Evolutionary conservation across 2,888 invertebrate genomes (phyloP).

Genomic region (Dorcus parallelipipedus): DNA sequence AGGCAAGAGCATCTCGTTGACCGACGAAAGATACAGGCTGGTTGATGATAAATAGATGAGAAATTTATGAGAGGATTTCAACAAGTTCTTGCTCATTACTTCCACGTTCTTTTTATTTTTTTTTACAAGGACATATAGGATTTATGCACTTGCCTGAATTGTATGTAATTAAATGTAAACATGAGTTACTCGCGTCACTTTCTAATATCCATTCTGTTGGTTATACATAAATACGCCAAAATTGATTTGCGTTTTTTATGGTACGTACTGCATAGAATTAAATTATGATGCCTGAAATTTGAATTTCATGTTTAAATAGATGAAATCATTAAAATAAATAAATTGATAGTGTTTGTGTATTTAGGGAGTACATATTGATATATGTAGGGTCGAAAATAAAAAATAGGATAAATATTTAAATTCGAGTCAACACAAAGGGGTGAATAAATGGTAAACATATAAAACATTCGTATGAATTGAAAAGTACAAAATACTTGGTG

Average conservation of each 20-base stretch:
- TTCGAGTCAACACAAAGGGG: background rate
- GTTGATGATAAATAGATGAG: conserved; percentile 16
- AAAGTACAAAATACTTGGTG: conserved; percentile 19
- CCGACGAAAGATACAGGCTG: conserved; percentile 19
- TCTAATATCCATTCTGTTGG: too few relatives aligned
- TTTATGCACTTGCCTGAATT: too few relatives aligned
- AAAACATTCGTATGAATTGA: conserved; percentile 18
- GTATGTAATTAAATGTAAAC: too few relatives aligned
- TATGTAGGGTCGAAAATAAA: background rate
- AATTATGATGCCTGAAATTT: too few relatives aligned
- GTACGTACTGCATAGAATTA: too few relatives aligned
- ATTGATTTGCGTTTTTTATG: too few relatives aligned
- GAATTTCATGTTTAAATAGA: too few relatives aligned
- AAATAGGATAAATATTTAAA: background rate
- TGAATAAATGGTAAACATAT: background rate
- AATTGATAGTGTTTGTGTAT: background rate
- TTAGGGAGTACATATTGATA: background rate
- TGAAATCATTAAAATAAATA: background rate
- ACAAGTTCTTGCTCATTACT: conserved; percentile 17
- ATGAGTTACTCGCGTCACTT: too few relatives aligned
- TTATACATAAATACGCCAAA: too few relatives aligned
- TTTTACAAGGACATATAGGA: too few relatives aligned
- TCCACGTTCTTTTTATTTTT: background rate
- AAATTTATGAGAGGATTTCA: conserved; percentile 17
- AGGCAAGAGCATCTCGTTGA: conserved; percentile 15